phyloP scores from a whole-genome alignment of 2,797 vertebrate species.

The Gobio occitaniae region DNA sequence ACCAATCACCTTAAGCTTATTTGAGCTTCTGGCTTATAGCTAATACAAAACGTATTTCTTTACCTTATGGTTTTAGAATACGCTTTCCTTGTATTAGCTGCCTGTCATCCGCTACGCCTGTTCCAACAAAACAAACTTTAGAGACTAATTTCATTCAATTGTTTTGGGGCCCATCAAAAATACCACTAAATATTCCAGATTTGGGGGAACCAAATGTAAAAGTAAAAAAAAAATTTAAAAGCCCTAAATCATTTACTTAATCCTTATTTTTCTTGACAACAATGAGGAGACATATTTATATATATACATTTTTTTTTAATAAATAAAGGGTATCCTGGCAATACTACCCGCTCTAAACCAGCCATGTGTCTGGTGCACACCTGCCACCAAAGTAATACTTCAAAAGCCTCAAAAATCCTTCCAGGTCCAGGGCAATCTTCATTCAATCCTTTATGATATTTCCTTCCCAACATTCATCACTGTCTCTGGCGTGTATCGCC shows the following conservation, averaged over 20 bases:
- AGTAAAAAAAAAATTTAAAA: not conserved
- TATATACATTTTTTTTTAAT: no score
- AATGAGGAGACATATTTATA: no score
- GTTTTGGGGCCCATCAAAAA: not conserved
- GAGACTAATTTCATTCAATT: not conserved
- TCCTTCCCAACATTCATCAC: constrained; percentile 67
- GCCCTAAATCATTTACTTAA: not conserved
- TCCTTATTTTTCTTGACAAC: no score
- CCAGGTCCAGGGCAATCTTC: constrained; percentile 63
- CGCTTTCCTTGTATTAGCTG: no score
- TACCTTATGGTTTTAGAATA: constrained; percentile 13
- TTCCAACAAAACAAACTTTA: not conserved
- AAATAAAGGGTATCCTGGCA: not conserved
- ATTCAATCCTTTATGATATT: constrained; percentile 61
- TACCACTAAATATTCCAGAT: not conserved
- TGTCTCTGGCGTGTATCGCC: constrained; percentile 1
- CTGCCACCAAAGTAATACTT: constrained; percentile 67
- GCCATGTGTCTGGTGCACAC: constrained; percentile 66
- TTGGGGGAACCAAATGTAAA: not conserved
- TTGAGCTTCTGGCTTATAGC: constrained; percentile 12
- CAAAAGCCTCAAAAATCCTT: constrained; percentile 61
- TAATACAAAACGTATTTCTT: constrained; percentile 13
- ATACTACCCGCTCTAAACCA: not conserved
- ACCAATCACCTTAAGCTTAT: constrained; percentile 18
- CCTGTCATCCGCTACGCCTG: not conserved